Evolutionary conservation across 2,113 vertebrate species (phyloP).

Genomic region (Glaucomys volans): DNA sequence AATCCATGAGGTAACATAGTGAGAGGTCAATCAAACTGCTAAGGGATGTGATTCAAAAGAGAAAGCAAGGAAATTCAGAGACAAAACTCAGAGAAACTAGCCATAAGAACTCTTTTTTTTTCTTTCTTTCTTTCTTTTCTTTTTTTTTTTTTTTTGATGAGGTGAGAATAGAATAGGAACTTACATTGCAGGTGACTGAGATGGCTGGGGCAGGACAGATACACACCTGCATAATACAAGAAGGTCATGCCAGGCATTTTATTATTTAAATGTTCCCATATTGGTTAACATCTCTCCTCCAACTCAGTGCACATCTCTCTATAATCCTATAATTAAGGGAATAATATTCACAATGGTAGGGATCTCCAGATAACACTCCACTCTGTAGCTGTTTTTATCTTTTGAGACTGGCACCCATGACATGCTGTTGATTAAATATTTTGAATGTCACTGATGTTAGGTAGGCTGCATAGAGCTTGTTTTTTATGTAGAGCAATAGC

Average conservation of each 20-base stretch:
- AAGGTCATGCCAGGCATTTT: background rate
- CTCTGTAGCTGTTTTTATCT: background rate
- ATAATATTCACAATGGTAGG: too few species aligned
- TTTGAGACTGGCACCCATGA: background rate
- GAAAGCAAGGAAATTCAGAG: background rate
- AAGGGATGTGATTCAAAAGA: background rate
- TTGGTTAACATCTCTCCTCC: too few species aligned
- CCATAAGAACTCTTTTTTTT: background rate
- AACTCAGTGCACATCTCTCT: background rate
- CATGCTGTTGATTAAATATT: background rate
- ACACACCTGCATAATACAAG: background rate
- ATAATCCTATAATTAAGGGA: background rate
- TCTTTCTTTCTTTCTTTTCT: too few species aligned
- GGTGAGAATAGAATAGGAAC: background rate
- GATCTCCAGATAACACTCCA: background rate
- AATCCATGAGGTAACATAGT: background rate
- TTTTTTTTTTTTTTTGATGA: background rate
- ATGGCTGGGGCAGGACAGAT: background rate
- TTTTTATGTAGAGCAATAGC: background rate
- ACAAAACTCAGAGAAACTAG: background rate
- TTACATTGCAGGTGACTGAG: background rate
- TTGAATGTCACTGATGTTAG: background rate
- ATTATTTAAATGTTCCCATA: background rate
- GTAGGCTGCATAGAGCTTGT: background rate
- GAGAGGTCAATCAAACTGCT: background rate